These are phyloP conservation scores for Chelmon rostratus DNA, from an alignment of 2,797 vertebrate genomes.

Conservation along the genomic window DNA sequence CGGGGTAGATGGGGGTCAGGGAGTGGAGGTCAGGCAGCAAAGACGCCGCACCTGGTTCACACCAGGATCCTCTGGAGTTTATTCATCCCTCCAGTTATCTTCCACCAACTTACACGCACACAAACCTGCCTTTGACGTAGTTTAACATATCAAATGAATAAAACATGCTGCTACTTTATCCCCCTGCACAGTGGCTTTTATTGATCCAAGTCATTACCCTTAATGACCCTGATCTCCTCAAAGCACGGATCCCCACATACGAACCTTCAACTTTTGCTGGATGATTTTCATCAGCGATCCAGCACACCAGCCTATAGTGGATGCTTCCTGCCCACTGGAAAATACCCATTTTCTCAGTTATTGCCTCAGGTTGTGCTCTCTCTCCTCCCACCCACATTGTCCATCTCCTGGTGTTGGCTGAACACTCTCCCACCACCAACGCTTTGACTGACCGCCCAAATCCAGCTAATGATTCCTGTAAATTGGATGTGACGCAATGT, in stretches of 20 bases:
- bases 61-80: slow-evolving; percentile 2
- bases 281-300: slow-evolving; percentile 42
- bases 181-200: not conserved
- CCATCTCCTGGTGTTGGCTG: slow-evolving; percentile 56
- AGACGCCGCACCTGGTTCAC: slow-evolving; percentile 41
- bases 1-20: slow-evolving; percentile 49
- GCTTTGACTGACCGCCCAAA: slow-evolving; percentile 52
- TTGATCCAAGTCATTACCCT: not conserved
- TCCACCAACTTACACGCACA: not conserved
- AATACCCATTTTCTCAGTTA: slow-evolving; percentile 57
- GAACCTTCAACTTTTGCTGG: slow-evolving; percentile 28
- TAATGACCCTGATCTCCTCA: slow-evolving; percentile 26
- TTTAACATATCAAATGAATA: not conserved
- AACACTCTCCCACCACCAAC: slow-evolving; percentile 60
- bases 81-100: slow-evolving; percentile 1
- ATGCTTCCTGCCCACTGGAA: slow-evolving; percentile 55
- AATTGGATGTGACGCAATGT: slow-evolving; percentile 47
- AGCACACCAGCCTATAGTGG: slow-evolving; percentile 21
- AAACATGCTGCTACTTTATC: not conserved
- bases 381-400: slow-evolving; percentile 48
- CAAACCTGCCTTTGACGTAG: not conserved
- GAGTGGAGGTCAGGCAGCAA: slow-evolving; percentile 50
- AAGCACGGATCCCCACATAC: slow-evolving; percentile 22
- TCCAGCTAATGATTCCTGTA: slow-evolving; percentile 43
- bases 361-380: slow-evolving; percentile 58